Evolutionary conservation across 2,888 invertebrate species (phyloP).

Genomic region (Ochropacha duplaris): DNA sequence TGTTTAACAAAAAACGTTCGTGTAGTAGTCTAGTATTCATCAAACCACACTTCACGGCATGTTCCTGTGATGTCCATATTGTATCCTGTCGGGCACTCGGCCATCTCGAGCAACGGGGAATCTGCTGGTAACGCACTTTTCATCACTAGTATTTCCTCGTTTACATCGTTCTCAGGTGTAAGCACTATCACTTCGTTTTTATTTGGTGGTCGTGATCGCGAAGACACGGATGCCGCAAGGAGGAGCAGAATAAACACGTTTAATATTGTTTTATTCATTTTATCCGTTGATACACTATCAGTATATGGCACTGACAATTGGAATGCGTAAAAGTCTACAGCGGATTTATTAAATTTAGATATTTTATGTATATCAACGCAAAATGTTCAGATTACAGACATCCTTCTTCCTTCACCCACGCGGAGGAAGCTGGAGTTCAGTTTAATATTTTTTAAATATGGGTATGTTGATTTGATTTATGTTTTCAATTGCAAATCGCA

Average conservation of each 20-base stretch:
- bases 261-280: constrained; percentile 24
- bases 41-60: constrained; percentile 69
- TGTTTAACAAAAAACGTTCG: no score
- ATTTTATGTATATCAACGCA: constrained; percentile 16
- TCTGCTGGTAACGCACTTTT: constrained; percentile 46
- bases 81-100: constrained; percentile 49
- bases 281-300: constrained; percentile 6
- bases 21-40: constrained; percentile 22
- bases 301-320: background rate
- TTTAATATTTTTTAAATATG: constrained; percentile 3
- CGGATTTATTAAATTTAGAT: constrained; percentile 26
- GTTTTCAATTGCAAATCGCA: background rate
- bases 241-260: constrained; percentile 17
- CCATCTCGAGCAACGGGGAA: constrained; percentile 41
- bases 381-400: constrained; percentile 33
- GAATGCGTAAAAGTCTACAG: constrained; percentile 15
- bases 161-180: constrained; percentile 20
- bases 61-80: constrained; percentile 46
- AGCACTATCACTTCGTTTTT: constrained; percentile 12
- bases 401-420: constrained; percentile 55
- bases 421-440: constrained; percentile 19
- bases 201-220: constrained; percentile 15
- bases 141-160: constrained; percentile 31
- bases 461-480: background rate
- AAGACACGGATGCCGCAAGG: constrained; percentile 18